These are phyloP conservation scores for Actinernus sp. DNA, from an alignment of 92 coral and sea anemone species.

Conservation along the genomic window DNA sequence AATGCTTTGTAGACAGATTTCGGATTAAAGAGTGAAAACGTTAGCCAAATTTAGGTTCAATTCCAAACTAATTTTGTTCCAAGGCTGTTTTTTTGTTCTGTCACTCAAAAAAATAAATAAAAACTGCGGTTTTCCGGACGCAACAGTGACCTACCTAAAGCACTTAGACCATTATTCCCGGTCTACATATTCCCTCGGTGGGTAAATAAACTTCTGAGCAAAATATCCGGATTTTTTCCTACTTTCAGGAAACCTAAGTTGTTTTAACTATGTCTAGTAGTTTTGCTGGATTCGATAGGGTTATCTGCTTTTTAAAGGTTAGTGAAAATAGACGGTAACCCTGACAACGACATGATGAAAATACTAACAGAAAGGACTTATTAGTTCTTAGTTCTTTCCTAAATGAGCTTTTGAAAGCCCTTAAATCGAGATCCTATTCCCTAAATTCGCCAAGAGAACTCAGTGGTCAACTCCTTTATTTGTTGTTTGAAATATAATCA, in stretches of 20 bases:
- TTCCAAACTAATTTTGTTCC: slow-evolving; percentile 2
- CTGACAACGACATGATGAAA: neutral
- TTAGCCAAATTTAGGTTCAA: slow-evolving; percentile 1
- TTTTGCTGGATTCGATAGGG: too few relatives aligned
- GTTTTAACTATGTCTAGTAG: neutral
- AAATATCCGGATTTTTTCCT: slow-evolving; percentile 16
- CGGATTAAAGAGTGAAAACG: slow-evolving; percentile 2
- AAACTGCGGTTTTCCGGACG: too few relatives aligned
- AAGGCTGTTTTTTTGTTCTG: too few relatives aligned
- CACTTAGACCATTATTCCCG: too few relatives aligned
- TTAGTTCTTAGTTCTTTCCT: slow-evolving; percentile 8
- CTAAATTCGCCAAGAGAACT: slow-evolving; percentile 11
- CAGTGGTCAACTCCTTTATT: slow-evolving; percentile 3
- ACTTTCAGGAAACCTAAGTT: slow-evolving; percentile 1
- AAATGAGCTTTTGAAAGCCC: slow-evolving; percentile 43
- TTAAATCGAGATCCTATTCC: slow-evolving; percentile 29
- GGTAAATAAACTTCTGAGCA: slow-evolving; percentile 13
- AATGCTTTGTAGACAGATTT: slow-evolving; percentile 42
- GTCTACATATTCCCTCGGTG: neutral
- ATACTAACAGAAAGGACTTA: slow-evolving; percentile 11
- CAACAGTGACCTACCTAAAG: too few relatives aligned
- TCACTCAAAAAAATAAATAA: too few relatives aligned
- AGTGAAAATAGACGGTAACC: slow-evolving; percentile 2
- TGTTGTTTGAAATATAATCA: slow-evolving; percentile 1
- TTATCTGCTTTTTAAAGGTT: too few relatives aligned